Evolutionary conservation across 2,797 vertebrate species (phyloP).

Genomic region (Holocentrus rufus): DNA sequence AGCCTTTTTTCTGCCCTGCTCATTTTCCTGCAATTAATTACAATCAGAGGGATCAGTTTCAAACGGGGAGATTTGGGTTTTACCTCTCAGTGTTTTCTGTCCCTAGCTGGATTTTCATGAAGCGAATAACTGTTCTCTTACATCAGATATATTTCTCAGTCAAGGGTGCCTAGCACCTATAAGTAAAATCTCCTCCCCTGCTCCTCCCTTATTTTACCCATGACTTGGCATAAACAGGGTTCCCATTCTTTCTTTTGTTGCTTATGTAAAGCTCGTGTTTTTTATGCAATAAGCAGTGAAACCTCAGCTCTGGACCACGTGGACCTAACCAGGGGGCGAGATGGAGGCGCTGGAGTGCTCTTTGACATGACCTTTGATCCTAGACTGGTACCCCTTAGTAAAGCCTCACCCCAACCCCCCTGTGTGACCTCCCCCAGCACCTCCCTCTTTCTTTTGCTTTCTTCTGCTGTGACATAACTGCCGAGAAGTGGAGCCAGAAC

Average conservation of each 20-base stretch:
- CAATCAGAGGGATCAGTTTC: too few relatives aligned
- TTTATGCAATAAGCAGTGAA: conserved; percentile 46
- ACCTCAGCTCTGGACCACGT: conserved; percentile 23
- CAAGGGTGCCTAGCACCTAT: conserved; percentile 17
- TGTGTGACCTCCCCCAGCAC: conserved; percentile 36
- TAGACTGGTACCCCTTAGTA: conserved; percentile 60
- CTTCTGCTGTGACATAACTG: conserved; percentile 21
- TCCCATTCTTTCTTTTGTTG: conserved; percentile 29
- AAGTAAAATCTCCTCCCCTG: conserved; percentile 2
- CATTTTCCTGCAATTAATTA: neutral
- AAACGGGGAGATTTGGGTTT: too few relatives aligned
- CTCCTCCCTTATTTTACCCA: conserved; percentile 23
- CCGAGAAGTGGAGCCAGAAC: conserved; percentile 3
- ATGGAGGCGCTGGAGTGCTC: conserved; percentile 43
- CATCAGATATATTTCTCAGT: neutral
- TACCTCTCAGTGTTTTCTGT: neutral
- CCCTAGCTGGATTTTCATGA: neutral
- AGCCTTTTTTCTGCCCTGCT: too few relatives aligned
- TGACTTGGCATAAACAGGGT: conserved; percentile 42
- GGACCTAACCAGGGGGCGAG: conserved; percentile 34
- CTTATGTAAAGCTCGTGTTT: conserved; percentile 31
- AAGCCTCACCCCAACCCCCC: conserved; percentile 29
- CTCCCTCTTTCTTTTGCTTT: conserved; percentile 1
- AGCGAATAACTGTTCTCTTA: neutral
- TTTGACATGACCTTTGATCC: conserved; percentile 58